These are phyloP conservation scores for Sebastes ruberrimus DNA, from an alignment of 2,797 vertebrate species.

Conservation along the genomic window DNA sequence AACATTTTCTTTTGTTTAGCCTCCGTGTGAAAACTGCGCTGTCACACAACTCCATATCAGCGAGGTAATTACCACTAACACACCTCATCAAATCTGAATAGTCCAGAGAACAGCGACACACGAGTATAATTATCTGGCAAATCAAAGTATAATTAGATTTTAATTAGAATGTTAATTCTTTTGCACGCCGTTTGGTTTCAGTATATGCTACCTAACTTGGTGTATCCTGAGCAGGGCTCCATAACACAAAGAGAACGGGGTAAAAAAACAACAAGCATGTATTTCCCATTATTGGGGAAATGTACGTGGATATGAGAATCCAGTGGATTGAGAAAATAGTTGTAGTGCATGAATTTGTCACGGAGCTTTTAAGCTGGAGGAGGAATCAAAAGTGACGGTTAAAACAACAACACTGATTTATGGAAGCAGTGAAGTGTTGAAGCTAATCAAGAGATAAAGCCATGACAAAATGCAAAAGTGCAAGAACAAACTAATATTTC, in stretches of 20 bases:
- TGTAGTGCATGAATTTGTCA: conserved; percentile 72
- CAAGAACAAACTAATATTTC: conserved; percentile 36
- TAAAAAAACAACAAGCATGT: conserved; percentile 42
- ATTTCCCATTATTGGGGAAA: conserved; percentile 54
- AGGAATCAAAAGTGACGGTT: conserved; percentile 78
- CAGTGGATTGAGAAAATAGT: conserved; percentile 67
- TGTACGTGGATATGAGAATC: conserved; percentile 45
- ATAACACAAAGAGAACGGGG: conserved; percentile 31
- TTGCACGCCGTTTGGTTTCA: conserved; percentile 70
- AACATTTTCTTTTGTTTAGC: conserved; percentile 50
- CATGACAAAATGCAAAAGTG: conserved; percentile 69
- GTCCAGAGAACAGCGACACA: conserved; percentile 72
- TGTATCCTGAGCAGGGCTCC: conserved; percentile 37
- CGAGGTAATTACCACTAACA: conserved; percentile 71
- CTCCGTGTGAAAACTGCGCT: conserved; percentile 36
- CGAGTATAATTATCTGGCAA: conserved; percentile 78
- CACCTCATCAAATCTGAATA: conserved; percentile 78
- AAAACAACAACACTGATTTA: conserved; percentile 75
- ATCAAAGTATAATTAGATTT: conserved; percentile 80
- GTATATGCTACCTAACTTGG: conserved; percentile 53
- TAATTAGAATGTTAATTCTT: conserved; percentile 82
- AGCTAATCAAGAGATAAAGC: conserved; percentile 63
- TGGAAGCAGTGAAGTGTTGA: conserved; percentile 73
- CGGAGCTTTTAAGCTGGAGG: conserved; percentile 51
- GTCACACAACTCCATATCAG: conserved; percentile 64